Conservation (phyloP, 2,888 invertebrate genomes). For the Chrysina gloriosa region DNA sequence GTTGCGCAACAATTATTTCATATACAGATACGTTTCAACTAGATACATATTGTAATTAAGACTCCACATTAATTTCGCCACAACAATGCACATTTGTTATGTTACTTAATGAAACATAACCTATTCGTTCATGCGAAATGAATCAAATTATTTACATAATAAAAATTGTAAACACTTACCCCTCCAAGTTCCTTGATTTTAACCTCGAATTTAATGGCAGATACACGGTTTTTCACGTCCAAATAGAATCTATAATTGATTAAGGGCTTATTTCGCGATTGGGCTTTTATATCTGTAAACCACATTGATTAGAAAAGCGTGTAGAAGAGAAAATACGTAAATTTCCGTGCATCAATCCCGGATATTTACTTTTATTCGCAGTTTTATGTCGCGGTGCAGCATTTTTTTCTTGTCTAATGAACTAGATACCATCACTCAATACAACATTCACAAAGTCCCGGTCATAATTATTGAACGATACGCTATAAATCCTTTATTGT, state of each 20-base stretch:
- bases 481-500: conserved; percentile 16
- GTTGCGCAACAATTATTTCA: conserved; percentile 43
- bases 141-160: conserved; percentile 38
- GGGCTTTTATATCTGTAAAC: conserved; percentile 35
- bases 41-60: too few relatives aligned
- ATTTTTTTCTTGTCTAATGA: conserved; percentile 47
- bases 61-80: too few relatives aligned
- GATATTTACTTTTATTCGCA: conserved; percentile 48
- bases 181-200: conserved; percentile 79
- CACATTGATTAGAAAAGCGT: conserved; percentile 24
- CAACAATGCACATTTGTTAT: too few relatives aligned
- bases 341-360: neutral
- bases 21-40: conserved; percentile 29
- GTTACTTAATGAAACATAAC: conserved; percentile 31
- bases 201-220: conserved; percentile 74
- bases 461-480: conserved; percentile 40
- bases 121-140: conserved; percentile 31
- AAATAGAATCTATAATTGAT: conserved; percentile 80
- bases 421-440: conserved; percentile 53
- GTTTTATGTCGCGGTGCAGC: conserved; percentile 42
- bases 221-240: conserved; percentile 78
- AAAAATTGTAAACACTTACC: conserved; percentile 67
- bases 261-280: conserved; percentile 66
- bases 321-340: conserved; percentile 3
- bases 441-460: conserved; percentile 41